Evolutionary conservation across 2,113 vertebrate species (phyloP).

Genomic region (Myxocyprinus asiaticus): DNA sequence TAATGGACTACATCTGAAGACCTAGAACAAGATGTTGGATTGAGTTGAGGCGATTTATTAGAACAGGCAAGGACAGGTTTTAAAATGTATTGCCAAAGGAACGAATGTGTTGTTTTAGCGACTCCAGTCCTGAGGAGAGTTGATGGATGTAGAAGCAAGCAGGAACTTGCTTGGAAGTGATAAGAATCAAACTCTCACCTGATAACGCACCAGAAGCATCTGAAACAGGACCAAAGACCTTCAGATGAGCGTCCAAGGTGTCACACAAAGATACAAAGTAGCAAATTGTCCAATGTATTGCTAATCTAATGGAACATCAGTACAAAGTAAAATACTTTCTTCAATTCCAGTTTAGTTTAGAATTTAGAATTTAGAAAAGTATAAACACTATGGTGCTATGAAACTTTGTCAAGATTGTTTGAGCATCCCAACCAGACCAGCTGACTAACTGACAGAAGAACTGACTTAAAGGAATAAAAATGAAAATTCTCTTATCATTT

Average conservation of each 20-base stretch:
- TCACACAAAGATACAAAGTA: not conserved
- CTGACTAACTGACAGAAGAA: no score
- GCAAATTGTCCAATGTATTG: not conserved
- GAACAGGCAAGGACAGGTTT: constrained; percentile 53
- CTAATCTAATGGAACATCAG: not conserved
- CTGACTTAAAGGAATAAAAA: no score
- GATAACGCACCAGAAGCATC: constrained; percentile 40
- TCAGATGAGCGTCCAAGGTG: constrained; percentile 10
- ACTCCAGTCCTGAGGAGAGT: constrained; percentile 46
- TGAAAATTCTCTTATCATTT: no score
- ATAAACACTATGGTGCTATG: no score
- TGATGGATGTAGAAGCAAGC: constrained; percentile 58
- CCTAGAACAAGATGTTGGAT: constrained; percentile 34
- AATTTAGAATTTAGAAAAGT: no score
- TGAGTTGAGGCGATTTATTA: constrained; percentile 42
- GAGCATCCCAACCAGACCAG: no score
- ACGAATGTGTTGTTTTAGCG: constrained; percentile 59
- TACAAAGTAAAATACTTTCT: no score
- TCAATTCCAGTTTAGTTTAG: no score
- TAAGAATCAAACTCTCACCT: constrained; percentile 48
- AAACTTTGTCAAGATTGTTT: no score
- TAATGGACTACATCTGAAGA: constrained; percentile 8
- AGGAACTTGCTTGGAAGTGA: constrained; percentile 56
- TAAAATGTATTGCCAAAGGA: constrained; percentile 52
- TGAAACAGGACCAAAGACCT: constrained; percentile 15